phyloP scores from a whole-genome alignment of 1,140 invertebrate species.

The Hirudo medicinalis region DNA sequence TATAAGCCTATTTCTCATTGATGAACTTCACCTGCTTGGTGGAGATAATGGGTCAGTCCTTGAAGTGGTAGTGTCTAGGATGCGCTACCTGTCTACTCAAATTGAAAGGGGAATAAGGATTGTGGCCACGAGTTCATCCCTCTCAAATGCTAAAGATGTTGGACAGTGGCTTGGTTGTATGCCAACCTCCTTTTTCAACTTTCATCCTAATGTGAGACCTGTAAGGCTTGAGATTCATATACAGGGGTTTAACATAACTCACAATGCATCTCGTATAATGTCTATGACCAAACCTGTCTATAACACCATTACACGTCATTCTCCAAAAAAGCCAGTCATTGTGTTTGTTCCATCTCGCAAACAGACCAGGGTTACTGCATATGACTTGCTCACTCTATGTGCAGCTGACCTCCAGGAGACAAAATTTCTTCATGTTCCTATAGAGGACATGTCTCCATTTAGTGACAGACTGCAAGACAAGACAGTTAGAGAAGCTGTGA shows the following conservation, averaged over 20 bases:
- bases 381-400: slow-evolving; percentile 83
- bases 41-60: slow-evolving; percentile 61
- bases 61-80: slow-evolving; percentile 91
- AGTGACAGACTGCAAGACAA: slow-evolving; percentile 73
- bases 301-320: slow-evolving; percentile 76
- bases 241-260: slow-evolving; percentile 88
- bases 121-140: slow-evolving; percentile 80
- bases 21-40: slow-evolving; percentile 74
- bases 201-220: slow-evolving; percentile 91
- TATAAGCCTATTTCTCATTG: slow-evolving; percentile 88
- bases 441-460: slow-evolving; percentile 72
- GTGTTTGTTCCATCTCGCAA: slow-evolving; percentile 93
- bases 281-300: slow-evolving; percentile 97
- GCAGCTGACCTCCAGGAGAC: slow-evolving; percentile 70
- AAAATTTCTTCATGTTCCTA: slow-evolving; percentile 61
- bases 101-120: slow-evolving; percentile 80
- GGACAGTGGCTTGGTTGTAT: slow-evolving; percentile 91
- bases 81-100: slow-evolving; percentile 93
- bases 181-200: slow-evolving; percentile 86
- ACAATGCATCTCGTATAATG: slow-evolving; percentile 82
- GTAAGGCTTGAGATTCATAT: slow-evolving; percentile 88
- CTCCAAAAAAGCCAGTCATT: slow-evolving; percentile 73
- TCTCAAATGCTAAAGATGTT: slow-evolving; percentile 87
- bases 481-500: slow-evolving; percentile 39
- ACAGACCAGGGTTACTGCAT: slow-evolving; percentile 80